A percentile compares a stretch with the other conserved stretches of the same genome.
Conservation (phyloP, 2,113 vertebrate genomes). For the Ancistrus triradiatus region DNA sequence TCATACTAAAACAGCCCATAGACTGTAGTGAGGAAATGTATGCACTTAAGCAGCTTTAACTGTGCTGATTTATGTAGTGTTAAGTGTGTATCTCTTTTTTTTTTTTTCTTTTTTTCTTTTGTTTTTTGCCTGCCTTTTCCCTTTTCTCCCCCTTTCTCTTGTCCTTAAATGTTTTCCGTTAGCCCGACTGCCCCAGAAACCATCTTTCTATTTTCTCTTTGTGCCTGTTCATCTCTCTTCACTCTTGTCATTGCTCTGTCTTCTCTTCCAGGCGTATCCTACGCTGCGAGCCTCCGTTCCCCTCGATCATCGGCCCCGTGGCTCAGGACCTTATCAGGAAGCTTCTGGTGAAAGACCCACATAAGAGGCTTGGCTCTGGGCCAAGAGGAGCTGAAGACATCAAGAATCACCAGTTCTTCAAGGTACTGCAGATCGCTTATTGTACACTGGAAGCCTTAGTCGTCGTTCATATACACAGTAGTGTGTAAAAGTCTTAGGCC, state of each 20-base stretch:
- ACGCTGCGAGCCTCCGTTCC: conserved; percentile 84
- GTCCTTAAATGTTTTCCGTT: neutral
- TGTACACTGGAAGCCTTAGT: no score
- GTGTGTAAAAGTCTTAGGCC: no score
- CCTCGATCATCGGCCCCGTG: conserved; percentile 73
- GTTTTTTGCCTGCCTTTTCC: neutral
- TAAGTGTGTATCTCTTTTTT: no score
- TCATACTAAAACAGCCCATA: no score
- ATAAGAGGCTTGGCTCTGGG: conserved; percentile 82
- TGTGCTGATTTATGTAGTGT: conserved; percentile 9
- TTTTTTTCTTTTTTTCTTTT: neutral
- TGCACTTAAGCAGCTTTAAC: conserved; percentile 11
- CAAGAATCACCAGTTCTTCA: conserved; percentile 82
- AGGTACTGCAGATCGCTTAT: conserved; percentile 62
- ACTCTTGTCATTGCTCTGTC: neutral
- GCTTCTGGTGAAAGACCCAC: conserved; percentile 84
- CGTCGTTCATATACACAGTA: no score
- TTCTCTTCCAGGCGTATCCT: conserved; percentile 75
- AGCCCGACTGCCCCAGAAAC: neutral
- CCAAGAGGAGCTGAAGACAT: conserved; percentile 79
- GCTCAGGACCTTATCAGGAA: conserved; percentile 83
- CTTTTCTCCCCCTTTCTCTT: neutral
- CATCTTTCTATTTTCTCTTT: neutral
- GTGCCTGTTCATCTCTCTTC: neutral
- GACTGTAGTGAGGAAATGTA: no score